Percentiles rank a stretch among this genome's conserved stretches.
Evolutionary conservation across 2,797 vertebrate species (phyloP).

Genomic region (Eutrigla gurnardus): DNA sequence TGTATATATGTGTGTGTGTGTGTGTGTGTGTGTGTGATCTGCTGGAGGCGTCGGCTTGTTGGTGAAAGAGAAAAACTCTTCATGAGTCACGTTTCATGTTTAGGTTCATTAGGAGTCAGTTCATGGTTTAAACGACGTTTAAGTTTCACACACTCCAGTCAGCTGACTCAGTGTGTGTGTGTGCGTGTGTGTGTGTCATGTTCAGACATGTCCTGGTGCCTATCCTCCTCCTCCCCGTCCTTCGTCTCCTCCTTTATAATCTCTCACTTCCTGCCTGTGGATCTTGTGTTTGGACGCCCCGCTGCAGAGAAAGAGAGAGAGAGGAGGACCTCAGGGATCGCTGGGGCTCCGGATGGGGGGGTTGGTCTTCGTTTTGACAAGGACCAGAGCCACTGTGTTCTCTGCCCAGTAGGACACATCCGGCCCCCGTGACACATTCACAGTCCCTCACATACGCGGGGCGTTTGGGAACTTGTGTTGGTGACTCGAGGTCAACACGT

Average conservation of each 20-base stretch:
- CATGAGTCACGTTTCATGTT: constrained; percentile 35
- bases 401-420: constrained; percentile 50
- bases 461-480: constrained; percentile 13
- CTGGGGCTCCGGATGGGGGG: constrained; percentile 3
- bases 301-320: constrained; percentile 26
- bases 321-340: constrained; percentile 15
- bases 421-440: constrained; percentile 48
- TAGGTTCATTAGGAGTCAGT: constrained; percentile 5
- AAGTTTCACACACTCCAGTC: not conserved
- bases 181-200: constrained; percentile 53
- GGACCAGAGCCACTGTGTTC: constrained; percentile 59
- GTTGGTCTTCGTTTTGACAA: constrained; percentile 53
- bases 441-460: constrained; percentile 9
- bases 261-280: constrained; percentile 66
- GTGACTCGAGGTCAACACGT: constrained; percentile 50
- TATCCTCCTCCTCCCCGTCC: constrained; percentile 44
- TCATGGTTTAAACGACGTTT: too few relatives aligned
- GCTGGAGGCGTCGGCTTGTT: not conserved
- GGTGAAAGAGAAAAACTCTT: constrained; percentile 1
- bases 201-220: constrained; percentile 65
- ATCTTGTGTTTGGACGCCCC: constrained; percentile 60
- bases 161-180: not conserved
- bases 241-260: constrained; percentile 51
- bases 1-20: too few relatives aligned
- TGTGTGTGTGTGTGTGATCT: constrained; percentile 22